Conservation (phyloP, 2,888 invertebrate genomes). For the Beris morrisii region DNA sequence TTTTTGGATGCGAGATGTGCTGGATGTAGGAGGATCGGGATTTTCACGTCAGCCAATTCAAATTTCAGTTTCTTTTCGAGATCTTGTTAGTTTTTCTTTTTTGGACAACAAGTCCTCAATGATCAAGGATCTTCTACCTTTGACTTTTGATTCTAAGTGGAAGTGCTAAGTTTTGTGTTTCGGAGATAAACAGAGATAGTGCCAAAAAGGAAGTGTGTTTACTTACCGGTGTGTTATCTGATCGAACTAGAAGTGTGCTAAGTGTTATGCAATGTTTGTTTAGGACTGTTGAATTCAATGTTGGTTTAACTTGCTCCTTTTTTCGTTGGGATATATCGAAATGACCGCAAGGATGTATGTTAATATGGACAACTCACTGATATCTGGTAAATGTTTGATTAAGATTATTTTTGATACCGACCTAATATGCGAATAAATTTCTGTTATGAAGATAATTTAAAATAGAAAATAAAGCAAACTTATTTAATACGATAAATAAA, state of each 20-base stretch:
- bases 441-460: too few relatives aligned
- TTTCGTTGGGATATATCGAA: background rate
- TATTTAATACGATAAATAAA: too few relatives aligned
- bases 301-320: conserved; percentile 22
- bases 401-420: background rate
- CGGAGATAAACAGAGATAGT: background rate
- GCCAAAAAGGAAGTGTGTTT: conserved; percentile 4
- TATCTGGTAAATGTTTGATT: conserved; percentile 50
- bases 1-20: background rate
- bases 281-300: conserved; percentile 31
- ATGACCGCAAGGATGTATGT: conserved; percentile 50
- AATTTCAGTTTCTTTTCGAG: too few relatives aligned
- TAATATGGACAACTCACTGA: conserved; percentile 53
- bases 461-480: too few relatives aligned
- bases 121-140: background rate
- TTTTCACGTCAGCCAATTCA: background rate
- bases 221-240: background rate
- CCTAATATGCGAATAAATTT: background rate
- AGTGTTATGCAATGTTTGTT: conserved; percentile 23
- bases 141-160: conserved; percentile 1
- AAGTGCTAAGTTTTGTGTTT: conserved; percentile 2
- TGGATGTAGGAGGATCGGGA: conserved; percentile 3
- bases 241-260: conserved; percentile 12
- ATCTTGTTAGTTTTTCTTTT: too few relatives aligned
- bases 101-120: too few relatives aligned